phyloP scores from a whole-genome alignment of 2,113 vertebrate genomes.

The Galbula dea region DNA sequence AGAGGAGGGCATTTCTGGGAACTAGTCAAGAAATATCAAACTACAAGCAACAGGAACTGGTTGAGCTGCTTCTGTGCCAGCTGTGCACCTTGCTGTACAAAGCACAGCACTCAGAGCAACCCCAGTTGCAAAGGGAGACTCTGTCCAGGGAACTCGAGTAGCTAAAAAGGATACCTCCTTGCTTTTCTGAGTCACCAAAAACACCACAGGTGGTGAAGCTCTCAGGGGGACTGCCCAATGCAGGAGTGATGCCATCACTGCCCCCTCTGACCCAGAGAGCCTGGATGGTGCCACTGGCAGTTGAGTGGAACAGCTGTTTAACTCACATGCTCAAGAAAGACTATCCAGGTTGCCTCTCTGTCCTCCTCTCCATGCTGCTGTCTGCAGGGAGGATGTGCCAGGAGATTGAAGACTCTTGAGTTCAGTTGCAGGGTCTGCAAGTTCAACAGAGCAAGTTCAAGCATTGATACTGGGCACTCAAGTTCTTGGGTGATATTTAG shows the following conservation, averaged over 20 bases:
- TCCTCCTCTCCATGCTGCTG: not conserved
- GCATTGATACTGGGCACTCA: not conserved
- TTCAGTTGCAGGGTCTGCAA: not conserved
- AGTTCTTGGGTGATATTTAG: not conserved
- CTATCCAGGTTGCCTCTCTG: not conserved
- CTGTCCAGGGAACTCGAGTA: not conserved
- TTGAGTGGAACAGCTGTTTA: not conserved
- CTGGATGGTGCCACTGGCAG: not conserved
- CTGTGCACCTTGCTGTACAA: not conserved
- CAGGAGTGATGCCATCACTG: not conserved
- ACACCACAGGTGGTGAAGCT: not conserved
- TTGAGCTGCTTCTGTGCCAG: not conserved
- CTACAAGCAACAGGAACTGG: not conserved
- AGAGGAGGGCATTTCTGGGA: slow-evolving; percentile 8
- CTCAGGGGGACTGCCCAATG: not conserved
- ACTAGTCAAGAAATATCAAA: not conserved
- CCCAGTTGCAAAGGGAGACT: not conserved
- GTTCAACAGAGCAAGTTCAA: not conserved
- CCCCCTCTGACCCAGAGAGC: not conserved
- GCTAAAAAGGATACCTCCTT: not conserved
- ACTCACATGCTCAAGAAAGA: not conserved
- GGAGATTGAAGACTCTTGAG: not conserved
- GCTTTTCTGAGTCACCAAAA: not conserved
- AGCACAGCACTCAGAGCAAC: not conserved
- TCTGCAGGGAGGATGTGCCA: not conserved